Conservation (phyloP, 2,113 vertebrate genomes). For the Hippocampus barbouri region DNA sequence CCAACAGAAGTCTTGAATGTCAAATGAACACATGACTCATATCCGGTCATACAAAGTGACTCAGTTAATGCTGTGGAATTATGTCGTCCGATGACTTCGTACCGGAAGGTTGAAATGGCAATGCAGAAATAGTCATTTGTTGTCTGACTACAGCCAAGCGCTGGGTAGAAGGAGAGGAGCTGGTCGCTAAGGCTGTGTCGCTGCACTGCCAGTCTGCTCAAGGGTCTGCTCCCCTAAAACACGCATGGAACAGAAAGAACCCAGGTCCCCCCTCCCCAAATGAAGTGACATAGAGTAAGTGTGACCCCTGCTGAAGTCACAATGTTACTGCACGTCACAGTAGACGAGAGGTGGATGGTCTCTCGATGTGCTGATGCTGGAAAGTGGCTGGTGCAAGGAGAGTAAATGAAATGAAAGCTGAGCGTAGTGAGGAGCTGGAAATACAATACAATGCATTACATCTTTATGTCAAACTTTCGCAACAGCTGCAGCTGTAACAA, state of each 20-base stretch:
- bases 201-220: conserved; percentile 76
- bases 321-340: conserved; percentile 49
- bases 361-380: background rate
- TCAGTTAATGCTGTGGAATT: background rate
- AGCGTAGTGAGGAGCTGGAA: no score
- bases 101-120: background rate
- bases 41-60: background rate
- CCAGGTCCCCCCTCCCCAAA: conserved; percentile 17
- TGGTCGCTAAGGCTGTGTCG: conserved; percentile 65
- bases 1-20: background rate
- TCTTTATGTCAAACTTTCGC: no score
- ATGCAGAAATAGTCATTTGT: conserved; percentile 9
- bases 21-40: background rate
- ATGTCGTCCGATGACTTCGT: background rate
- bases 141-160: conserved; percentile 70
- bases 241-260: conserved; percentile 76
- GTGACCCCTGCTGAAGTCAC: conserved; percentile 59
- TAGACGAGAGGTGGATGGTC: background rate
- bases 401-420: no score
- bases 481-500: no score
- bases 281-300: conserved; percentile 67
- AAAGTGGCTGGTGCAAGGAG: background rate
- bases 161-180: conserved; percentile 72
- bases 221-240: conserved; percentile 75
- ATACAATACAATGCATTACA: no score